Evolutionary conservation across 2,113 vertebrate genomes (phyloP).

Genomic region (Vulpes ferrilata): DNA sequence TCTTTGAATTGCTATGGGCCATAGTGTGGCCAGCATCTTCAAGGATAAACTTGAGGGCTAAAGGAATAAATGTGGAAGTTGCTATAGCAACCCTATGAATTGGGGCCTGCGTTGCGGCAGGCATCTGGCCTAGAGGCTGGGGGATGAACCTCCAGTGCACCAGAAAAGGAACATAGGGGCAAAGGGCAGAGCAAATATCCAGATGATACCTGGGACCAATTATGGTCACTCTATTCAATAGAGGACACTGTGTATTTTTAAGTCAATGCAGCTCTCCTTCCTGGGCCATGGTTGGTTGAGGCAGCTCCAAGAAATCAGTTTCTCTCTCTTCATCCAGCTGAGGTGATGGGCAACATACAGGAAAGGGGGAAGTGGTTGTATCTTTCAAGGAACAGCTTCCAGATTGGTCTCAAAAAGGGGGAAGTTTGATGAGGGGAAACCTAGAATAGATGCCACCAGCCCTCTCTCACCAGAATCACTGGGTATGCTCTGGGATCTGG

Average conservation of each 20-base stretch:
- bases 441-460: too few species aligned
- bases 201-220: slow-evolving; percentile 86
- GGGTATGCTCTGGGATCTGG: background rate
- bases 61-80: slow-evolving; percentile 59
- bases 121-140: background rate
- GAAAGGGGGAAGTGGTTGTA: background rate
- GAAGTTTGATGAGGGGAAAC: background rate
- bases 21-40: slow-evolving; percentile 74
- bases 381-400: accelerated
- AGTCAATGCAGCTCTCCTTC: slow-evolving; percentile 90
- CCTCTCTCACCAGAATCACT: too few species aligned
- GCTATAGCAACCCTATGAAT: slow-evolving; percentile 61
- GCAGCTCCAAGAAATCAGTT: background rate
- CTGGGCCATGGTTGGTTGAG: slow-evolving; percentile 10
- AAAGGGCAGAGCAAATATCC: background rate
- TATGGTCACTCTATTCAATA: slow-evolving; percentile 91
- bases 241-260: slow-evolving; percentile 90
- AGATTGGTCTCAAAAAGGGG: too few species aligned
- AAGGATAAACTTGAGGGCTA: slow-evolving; percentile 65
- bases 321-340: background rate
- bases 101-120: background rate
- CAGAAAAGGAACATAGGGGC: background rate
- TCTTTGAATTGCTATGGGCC: slow-evolving; percentile 77
- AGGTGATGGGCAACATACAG: background rate
- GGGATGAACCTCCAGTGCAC: background rate